Evolutionary conservation across 1,140 invertebrate genomes (phyloP).

Genomic region (Oryzaephilus surinamensis): DNA sequence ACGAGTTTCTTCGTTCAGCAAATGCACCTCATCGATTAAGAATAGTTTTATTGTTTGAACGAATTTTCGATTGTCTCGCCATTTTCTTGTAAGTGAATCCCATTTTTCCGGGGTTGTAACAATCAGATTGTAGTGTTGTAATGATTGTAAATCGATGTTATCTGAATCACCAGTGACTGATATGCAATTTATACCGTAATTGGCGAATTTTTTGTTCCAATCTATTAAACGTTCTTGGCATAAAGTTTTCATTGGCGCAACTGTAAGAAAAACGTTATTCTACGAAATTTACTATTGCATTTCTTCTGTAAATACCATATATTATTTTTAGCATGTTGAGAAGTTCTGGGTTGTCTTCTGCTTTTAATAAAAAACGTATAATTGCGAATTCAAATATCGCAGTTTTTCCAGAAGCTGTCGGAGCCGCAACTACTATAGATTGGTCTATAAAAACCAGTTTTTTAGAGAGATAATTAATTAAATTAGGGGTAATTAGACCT

Average conservation of each 20-base stretch:
- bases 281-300: conserved; percentile 8
- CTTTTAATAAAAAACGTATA: conserved; percentile 47
- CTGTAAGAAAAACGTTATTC: conserved; percentile 35
- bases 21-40: conserved; percentile 74
- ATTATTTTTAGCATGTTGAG: conserved; percentile 59
- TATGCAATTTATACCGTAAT: conserved; percentile 49
- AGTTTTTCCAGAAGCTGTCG: conserved; percentile 76
- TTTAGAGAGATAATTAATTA: conserved; percentile 8
- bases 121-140: conserved; percentile 47
- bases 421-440: conserved; percentile 62
- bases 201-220: conserved; percentile 60
- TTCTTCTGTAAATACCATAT: conserved; percentile 21
- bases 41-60: conserved; percentile 58
- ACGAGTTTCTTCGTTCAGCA: conserved; percentile 55
- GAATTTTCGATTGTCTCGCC: conserved; percentile 51
- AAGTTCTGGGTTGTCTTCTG: conserved; percentile 33
- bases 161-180: conserved; percentile 69
- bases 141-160: conserved; percentile 45
- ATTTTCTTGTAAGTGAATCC: conserved; percentile 66
- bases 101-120: conserved; percentile 80
- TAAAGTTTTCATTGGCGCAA: conserved; percentile 72
- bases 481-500: conserved; percentile 6
- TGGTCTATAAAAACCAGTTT: conserved; percentile 45
- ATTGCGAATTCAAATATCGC: conserved; percentile 73
- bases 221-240: conserved; percentile 60